A percentile compares a stretch with the other conserved stretches of the same genome.
Evolutionary conservation across 2,797 vertebrate species (phyloP).

Genomic region (Darevskia nairensis): DNA sequence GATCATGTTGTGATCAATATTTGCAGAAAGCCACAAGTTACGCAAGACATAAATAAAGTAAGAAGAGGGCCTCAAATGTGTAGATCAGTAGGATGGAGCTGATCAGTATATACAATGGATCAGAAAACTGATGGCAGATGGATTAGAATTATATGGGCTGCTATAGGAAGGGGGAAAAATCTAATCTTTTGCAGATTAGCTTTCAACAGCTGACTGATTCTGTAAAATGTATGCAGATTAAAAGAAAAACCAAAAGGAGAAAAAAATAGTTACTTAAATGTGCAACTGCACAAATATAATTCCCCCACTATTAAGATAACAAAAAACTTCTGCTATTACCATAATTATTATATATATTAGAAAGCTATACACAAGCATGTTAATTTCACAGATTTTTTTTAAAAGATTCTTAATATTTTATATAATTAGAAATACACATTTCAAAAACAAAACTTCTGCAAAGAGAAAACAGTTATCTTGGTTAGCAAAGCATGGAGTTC

Average conservation of each 20-base stretch:
- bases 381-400: slow-evolving; percentile 99
- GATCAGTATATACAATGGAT: slow-evolving; percentile 83
- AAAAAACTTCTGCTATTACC: slow-evolving; percentile 89
- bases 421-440: slow-evolving; percentile 99
- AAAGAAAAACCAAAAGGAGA: slow-evolving; percentile 89
- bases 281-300: slow-evolving; percentile 94
- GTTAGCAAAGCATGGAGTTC: slow-evolving; percentile 97
- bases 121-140: slow-evolving; percentile 75
- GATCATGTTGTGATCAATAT: slow-evolving; percentile 66
- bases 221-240: slow-evolving; percentile 85
- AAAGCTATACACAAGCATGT: slow-evolving; percentile 99
- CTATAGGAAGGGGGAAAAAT: slow-evolving; percentile 72
- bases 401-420: slow-evolving; percentile 99
- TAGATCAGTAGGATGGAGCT: slow-evolving; percentile 78
- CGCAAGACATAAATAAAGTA: slow-evolving; percentile 74
- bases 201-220: slow-evolving; percentile 84
- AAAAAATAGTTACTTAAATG: slow-evolving; percentile 87
- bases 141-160: slow-evolving; percentile 76
- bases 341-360: slow-evolving; percentile 99
- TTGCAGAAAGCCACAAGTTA: slow-evolving; percentile 77
- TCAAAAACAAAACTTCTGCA: slow-evolving; percentile 99
- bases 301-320: slow-evolving; percentile 94
- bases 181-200: slow-evolving; percentile 85
- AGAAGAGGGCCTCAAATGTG: slow-evolving; percentile 79
- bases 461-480: slow-evolving; percentile 95